Percentiles rank a stretch among this genome's conserved stretches.
phyloP scores from a whole-genome alignment of 2,797 vertebrate genomes.

The Spheniscus humboldti region DNA sequence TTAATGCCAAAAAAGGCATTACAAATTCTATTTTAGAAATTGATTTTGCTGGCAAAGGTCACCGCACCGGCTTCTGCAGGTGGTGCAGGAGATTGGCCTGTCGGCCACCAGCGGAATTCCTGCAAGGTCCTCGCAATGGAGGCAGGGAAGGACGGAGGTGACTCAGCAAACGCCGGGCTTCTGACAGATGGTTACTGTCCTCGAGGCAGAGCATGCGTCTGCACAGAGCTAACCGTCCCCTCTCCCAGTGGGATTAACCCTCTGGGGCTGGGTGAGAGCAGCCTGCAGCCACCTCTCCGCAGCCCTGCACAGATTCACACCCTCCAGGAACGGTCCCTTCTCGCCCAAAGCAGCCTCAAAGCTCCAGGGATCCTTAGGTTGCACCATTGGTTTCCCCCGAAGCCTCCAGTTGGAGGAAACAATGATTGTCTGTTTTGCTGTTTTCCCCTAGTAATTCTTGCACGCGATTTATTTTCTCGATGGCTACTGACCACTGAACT shows the following conservation, averaged over 20 bases:
- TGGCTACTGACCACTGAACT: not conserved
- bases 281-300: not conserved
- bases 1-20: not conserved
- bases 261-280: not conserved
- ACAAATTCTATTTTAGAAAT: not conserved
- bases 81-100: not conserved
- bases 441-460: not conserved
- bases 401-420: not conserved
- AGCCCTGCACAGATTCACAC: not conserved
- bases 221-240: not conserved
- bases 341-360: not conserved
- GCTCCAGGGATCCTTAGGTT: not conserved
- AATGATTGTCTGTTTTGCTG: not conserved
- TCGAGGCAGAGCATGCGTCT: rapidly evolving
- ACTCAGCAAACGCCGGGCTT: not conserved
- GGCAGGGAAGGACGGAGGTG: not conserved
- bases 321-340: not conserved
- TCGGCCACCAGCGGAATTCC: not conserved
- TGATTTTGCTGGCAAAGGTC: not conserved
- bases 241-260: not conserved
- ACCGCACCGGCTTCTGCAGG: rapidly evolving
- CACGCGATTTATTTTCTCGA: not conserved
- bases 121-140: not conserved
- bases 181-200: not conserved
- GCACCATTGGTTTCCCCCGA: rapidly evolving